A percentile compares a stretch with the other conserved stretches of the same genome.
phyloP scores from a whole-genome alignment of 2,797 vertebrate genomes.

The Pseudotriccus pelzelni region DNA sequence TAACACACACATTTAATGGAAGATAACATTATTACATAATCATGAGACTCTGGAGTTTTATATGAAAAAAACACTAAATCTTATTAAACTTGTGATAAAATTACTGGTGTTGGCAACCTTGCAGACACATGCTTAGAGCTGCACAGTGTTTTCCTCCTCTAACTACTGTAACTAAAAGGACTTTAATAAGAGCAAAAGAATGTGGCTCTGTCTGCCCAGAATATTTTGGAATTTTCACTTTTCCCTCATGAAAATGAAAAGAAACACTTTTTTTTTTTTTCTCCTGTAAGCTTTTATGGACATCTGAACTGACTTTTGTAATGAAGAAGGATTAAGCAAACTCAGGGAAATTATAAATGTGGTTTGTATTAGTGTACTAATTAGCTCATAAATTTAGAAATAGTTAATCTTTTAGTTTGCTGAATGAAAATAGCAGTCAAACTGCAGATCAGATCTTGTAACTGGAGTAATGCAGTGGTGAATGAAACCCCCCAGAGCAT shows the following conservation, averaged over 20 bases:
- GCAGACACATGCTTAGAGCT: background rate
- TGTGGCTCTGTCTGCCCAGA: conserved; percentile 26
- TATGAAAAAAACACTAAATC: background rate
- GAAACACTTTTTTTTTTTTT: background rate
- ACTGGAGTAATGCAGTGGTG: background rate
- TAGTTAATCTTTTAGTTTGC: conserved; percentile 39
- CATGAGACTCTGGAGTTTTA: conserved; percentile 5
- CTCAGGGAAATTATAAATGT: conserved; percentile 57
- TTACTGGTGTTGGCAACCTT: conserved; percentile 24
- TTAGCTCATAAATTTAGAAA: conserved; percentile 58
- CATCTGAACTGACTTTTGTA: conserved; percentile 27
- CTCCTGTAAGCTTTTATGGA: background rate
- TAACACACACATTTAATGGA: background rate
- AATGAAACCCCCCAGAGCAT: conserved; percentile 26
- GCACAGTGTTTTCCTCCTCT: background rate
- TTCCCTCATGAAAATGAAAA: conserved; percentile 42
- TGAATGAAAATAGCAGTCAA: conserved; percentile 20
- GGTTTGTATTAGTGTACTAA: conserved; percentile 52
- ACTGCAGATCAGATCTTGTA: conserved; percentile 2
- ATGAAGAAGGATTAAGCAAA: conserved; percentile 26
- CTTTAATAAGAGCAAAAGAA: conserved; percentile 41
- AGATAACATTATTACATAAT: conserved; percentile 50
- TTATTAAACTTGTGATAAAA: conserved; percentile 13
- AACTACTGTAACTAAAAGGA: conserved; percentile 32
- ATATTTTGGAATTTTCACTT: conserved; percentile 44